Conservation (phyloP, 2,888 invertebrate species). For the Meloe dianella region DNA sequence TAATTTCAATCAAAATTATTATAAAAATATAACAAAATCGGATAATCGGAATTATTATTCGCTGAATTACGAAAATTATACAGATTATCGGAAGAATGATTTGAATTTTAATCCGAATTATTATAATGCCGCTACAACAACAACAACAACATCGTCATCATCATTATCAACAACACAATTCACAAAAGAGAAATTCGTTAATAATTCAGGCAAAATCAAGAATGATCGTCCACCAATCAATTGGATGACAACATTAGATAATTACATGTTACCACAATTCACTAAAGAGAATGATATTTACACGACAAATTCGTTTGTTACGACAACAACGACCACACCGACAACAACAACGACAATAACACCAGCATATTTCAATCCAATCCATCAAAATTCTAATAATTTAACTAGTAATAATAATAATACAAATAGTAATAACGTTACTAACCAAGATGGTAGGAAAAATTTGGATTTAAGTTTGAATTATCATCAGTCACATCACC, state of each 20-base stretch:
- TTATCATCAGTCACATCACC: not conserved
- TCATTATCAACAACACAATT: slow-evolving; percentile 20
- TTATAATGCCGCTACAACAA: not conserved
- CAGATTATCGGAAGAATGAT: slow-evolving; percentile 43
- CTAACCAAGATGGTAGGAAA: slow-evolving; percentile 40
- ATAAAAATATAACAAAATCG: slow-evolving; percentile 38
- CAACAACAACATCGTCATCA: not conserved
- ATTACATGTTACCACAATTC: slow-evolving; percentile 59
- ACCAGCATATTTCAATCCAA: slow-evolving; percentile 46
- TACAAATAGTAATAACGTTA: slow-evolving; percentile 41
- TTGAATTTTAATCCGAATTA: not conserved
- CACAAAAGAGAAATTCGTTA: slow-evolving; percentile 31
- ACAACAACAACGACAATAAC: slow-evolving; percentile 25
- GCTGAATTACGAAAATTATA: slow-evolving; percentile 51
- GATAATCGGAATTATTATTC: slow-evolving; percentile 44
- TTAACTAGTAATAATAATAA: slow-evolving; percentile 19
- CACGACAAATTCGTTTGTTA: slow-evolving; percentile 43
- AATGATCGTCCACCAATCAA: slow-evolving; percentile 62
- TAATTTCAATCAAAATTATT: slow-evolving; percentile 46
- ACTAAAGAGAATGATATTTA: slow-evolving; percentile 54
- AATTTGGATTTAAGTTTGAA: slow-evolving; percentile 41
- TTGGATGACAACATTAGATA: slow-evolving; percentile 68
- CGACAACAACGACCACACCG: slow-evolving; percentile 33
- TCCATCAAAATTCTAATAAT: slow-evolving; percentile 36
- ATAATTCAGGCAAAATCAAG: slow-evolving; percentile 28